Base-by-base conservation (phyloP, 2,113 vertebrate genomes). In the Gavialis gangeticus region DNA sequence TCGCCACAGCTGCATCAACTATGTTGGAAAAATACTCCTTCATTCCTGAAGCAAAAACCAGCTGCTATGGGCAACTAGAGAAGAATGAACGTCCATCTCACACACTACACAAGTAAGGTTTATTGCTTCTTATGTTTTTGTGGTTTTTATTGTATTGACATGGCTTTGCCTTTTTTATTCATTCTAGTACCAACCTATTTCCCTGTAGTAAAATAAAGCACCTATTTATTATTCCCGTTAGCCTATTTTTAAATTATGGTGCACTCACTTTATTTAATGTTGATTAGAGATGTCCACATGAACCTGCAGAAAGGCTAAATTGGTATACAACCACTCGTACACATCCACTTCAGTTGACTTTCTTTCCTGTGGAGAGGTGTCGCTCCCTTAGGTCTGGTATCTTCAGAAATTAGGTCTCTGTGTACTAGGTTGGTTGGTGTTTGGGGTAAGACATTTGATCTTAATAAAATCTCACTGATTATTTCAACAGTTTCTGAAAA, bases 11-110 rank as follows among this genome's bases (percentile, higher is more conserved):
- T 0, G 99, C 99, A 0, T 98, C 99, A 4, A 98, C 99, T 98
- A 99, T 99, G 99, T 88, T 99, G 98, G 98, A 99, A 24, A 99
- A 99, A 85, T 99, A 99, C 22, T 99, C 99, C 3, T 98, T 99
- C 97, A 99, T 99, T 92, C 99, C 99, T 0, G 99, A 99, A 88
- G 98, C 99, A 37, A 99, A 98, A 94, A 98, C 98, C 1, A 99
- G 98, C 97, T 99, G 99, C 97, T 99, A 99, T 0, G 98, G 99
- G 56, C 99, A 99, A 28, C 94, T 96, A 79, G 99, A 99, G 97
- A 99, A 99, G 91, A 98, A 96, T 1, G 99, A 99, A 66, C 88
- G 97, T 24, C 99, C 99, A 0, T 98, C 98, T 63, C 99, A 99
- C 63, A 99, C 98, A 0, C 95, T 99, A 73, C 99, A 99, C 97